A percentile compares a stretch with the other conserved stretches of the same genome.
Conservation (phyloP, 2,113 vertebrate genomes). For the Recurvirostra avosetta region DNA sequence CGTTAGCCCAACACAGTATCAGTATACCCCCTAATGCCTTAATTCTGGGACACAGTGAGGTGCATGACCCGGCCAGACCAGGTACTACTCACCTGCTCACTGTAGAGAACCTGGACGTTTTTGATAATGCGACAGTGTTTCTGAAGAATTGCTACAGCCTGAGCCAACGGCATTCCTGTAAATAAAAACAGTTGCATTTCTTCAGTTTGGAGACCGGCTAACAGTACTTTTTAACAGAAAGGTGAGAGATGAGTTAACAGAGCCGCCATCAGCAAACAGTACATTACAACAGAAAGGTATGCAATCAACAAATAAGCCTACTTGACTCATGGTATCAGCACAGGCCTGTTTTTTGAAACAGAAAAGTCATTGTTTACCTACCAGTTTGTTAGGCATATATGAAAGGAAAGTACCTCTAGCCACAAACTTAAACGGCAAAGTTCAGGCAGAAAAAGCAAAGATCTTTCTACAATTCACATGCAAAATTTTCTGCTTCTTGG, state of each 20-base stretch:
- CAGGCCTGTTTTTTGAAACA: neutral
- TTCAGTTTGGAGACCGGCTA: neutral
- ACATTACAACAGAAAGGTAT: neutral
- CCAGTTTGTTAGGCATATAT: neutral
- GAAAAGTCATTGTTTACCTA: neutral
- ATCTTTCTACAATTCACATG: neutral
- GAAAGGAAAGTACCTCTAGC: neutral
- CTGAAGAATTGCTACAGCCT: conserved; percentile 96
- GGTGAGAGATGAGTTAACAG: neutral
- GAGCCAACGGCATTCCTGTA: conserved; percentile 96
- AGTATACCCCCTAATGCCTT: neutral
- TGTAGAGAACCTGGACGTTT: conserved; percentile 99
- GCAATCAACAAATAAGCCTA: neutral
- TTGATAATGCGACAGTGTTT: conserved; percentile 98
- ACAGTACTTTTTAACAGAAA: neutral
- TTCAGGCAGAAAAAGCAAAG: neutral
- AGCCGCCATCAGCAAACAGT: neutral
- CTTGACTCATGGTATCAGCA: neutral
- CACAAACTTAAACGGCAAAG: neutral
- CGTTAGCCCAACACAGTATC: neutral
- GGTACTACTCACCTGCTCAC: conserved; percentile 87
- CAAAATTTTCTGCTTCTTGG: neutral
- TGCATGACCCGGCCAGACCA: neutral
- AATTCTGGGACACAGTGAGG: neutral
- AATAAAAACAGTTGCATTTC: neutral